Base-by-base conservation (phyloP, 2,888 invertebrate species). In the Oscheius sp. region DNA sequence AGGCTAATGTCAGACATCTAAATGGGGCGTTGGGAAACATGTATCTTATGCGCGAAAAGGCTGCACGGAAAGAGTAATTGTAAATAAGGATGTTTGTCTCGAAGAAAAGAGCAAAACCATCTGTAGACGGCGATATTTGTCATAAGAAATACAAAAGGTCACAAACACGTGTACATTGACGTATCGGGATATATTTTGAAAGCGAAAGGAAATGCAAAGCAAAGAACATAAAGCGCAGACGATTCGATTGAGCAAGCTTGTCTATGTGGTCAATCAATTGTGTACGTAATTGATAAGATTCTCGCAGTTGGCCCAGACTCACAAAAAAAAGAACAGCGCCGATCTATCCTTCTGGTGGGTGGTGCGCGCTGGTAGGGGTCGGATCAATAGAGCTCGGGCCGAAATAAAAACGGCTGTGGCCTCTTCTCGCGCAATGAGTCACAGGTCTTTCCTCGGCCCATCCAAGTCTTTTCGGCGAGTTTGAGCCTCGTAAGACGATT, bases 341-440 rank as follows among this genome's bases (percentile, higher is more conserved):
- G 49, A 5, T 9, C 35, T 35, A 9, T 35, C 35, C 49, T 35
- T 49, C 49, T 29, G 58, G 63, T 63, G 18, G 45, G 23, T 63
- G 45, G 45, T 43, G 45, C 18, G 63, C 66, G 66, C 66, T 52
- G 66, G 66, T 66, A 61, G 61, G 52, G 35, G 66, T 66, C 52
- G 66, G 66, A 66, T 66, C 66, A 66, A 66, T 66, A 66, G 66
- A 66, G 66, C 66, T 66, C 49, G 66, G 61, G 52, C 52, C 66
- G 66, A 49, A 66, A 66, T 66, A 66, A 66, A 66, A 66, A 66
- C 66, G 52, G 66, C 66, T 66, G 66, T 66, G 66, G 66, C 49
- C 66, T 66, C 29, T 29, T 55, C 27, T 66, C 66, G 66, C 66
- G 66, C 66, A 52, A 16, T 63, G 63, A 63, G 23, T 63, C 63